Percentiles rank a stretch among this genome's conserved stretches.
Conservation (phyloP, 2,888 invertebrate species). For the Strigamia maritima region DNA sequence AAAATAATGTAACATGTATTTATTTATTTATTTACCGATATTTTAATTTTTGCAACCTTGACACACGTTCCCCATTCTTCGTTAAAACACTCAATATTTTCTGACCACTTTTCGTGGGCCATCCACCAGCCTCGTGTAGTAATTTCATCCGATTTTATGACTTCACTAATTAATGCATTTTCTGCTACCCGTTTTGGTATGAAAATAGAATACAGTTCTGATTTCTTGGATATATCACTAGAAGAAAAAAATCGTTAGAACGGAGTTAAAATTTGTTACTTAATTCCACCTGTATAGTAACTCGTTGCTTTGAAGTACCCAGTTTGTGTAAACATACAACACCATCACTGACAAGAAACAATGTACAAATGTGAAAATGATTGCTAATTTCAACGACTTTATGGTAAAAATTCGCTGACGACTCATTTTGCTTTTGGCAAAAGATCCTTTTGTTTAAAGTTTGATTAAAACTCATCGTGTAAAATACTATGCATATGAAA, state of each 20-base stretch:
- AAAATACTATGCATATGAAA: not conserved
- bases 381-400: slow-evolving; percentile 3
- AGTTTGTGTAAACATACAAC: slow-evolving; percentile 25
- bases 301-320: not conserved
- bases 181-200: not conserved
- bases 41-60: slow-evolving; percentile 18
- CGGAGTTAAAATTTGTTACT: not conserved
- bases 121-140: slow-evolving; percentile 36
- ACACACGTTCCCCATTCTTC: slow-evolving; percentile 36
- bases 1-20: not conserved
- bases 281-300: not conserved
- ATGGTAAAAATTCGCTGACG: not conserved
- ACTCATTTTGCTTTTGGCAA: not conserved
- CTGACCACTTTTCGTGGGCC: slow-evolving; percentile 36
- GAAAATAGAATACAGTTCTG: not conserved
- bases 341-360: slow-evolving; percentile 25
- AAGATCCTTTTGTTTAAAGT: not conserved
- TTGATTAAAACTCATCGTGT: not conserved
- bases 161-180: slow-evolving; percentile 8
- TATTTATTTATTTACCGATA: not conserved
- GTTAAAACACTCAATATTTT: slow-evolving; percentile 31
- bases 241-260: not conserved
- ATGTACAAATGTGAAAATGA: slow-evolving; percentile 31
- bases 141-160: slow-evolving; percentile 26
- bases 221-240: not conserved